These are phyloP conservation scores for Chloropsis cyanopogon DNA, from an alignment of 2,113 vertebrate genomes.

Conservation along the genomic window DNA sequence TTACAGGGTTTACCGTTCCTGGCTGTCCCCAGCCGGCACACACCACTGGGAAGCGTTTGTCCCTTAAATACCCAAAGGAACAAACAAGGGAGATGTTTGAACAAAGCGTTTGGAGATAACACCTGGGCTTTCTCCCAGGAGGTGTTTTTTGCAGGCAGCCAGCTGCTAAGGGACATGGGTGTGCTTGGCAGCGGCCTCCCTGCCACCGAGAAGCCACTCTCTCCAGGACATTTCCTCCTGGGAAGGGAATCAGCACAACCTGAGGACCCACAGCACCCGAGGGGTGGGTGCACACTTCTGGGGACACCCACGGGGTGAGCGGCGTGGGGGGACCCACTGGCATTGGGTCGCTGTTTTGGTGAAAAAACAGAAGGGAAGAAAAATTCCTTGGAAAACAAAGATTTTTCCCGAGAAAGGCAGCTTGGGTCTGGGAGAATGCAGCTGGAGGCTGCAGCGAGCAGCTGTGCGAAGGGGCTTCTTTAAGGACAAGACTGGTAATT, in stretches of 20 bases:
- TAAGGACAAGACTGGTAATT: background rate
- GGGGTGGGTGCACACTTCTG: background rate
- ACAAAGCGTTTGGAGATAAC: background rate
- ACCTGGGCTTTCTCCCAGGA: background rate
- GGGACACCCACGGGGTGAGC: background rate
- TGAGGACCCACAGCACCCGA: background rate
- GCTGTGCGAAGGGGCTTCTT: background rate
- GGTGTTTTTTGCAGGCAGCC: background rate
- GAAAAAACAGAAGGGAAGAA: background rate
- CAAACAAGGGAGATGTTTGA: background rate
- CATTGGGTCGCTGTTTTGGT: background rate
- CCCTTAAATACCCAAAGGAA: background rate
- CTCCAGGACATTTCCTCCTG: background rate
- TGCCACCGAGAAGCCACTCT: background rate
- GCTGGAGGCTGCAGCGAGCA: background rate
- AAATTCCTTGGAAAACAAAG: background rate
- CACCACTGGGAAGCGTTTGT: background rate
- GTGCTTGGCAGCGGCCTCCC: background rate
- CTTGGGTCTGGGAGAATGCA: background rate
- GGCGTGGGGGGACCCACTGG: fast-evolving
- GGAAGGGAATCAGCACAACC: fast-evolving
- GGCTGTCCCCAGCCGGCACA: background rate
- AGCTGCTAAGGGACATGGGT: background rate
- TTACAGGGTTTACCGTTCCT: background rate
- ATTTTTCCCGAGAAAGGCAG: background rate